Conservation (phyloP, 2,797 vertebrate species). For the Danio albolineatus region DNA sequence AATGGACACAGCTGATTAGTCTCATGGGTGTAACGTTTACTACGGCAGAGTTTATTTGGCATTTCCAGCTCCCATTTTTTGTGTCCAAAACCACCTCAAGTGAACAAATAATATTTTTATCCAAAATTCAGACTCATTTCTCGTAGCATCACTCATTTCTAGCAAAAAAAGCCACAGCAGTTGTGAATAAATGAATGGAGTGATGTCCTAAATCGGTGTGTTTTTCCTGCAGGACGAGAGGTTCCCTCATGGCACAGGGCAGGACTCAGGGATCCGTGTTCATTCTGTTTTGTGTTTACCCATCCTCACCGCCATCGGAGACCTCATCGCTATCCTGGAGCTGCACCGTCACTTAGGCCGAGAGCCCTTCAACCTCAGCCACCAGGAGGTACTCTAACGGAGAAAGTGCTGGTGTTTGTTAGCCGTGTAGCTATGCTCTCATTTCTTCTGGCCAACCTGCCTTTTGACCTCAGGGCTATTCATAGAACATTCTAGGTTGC, state of each 20-base stretch:
- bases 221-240: slow-evolving; percentile 87
- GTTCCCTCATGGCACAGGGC: slow-evolving; percentile 95
- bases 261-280: slow-evolving; percentile 93
- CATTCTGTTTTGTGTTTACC: slow-evolving; percentile 98
- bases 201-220: background rate
- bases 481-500: background rate
- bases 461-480: background rate
- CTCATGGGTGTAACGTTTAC: no score
- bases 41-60: no score
- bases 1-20: no score
- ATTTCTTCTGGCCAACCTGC: background rate
- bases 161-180: no score
- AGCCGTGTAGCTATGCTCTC: background rate
- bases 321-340: slow-evolving; percentile 96
- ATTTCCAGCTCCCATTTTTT: no score
- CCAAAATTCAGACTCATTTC: no score
- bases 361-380: slow-evolving; percentile 92
- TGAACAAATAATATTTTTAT: no score
- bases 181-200: no score
- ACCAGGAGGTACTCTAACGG: slow-evolving; percentile 89
- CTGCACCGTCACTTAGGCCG: slow-evolving; percentile 93
- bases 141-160: no score
- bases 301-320: slow-evolving; percentile 94
- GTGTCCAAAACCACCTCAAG: no score
- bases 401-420: background rate